phyloP scores from a whole-genome alignment of 2,113 vertebrate species.

The Zeus faber region DNA sequence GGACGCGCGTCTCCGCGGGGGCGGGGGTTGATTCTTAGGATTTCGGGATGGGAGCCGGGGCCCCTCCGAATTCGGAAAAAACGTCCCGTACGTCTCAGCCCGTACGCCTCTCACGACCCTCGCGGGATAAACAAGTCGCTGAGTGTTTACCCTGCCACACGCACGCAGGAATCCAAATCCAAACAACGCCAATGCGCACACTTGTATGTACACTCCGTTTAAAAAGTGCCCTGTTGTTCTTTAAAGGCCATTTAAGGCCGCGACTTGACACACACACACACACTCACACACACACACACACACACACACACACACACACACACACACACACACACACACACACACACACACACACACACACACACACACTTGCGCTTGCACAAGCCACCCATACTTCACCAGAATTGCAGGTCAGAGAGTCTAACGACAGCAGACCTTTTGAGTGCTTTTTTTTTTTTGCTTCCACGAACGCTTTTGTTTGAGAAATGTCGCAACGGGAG shows the following conservation, averaged over 20 bases:
- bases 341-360: neutral
- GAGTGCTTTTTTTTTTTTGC: conserved; percentile 35
- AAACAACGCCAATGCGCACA: neutral
- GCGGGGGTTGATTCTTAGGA: too few species aligned
- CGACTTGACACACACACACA: neutral
- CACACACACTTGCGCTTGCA: neutral
- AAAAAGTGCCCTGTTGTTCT: too few species aligned
- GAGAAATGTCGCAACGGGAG: conserved; percentile 20
- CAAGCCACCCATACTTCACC: too few species aligned
- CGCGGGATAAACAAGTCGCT: conserved; percentile 45
- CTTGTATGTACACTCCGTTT: too few species aligned
- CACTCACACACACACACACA: conserved; percentile 3
- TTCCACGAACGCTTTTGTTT: neutral
- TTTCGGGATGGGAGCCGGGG: too few species aligned
- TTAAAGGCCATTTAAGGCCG: too few species aligned
- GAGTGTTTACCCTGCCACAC: conserved; percentile 40
- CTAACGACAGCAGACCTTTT: conserved; percentile 20
- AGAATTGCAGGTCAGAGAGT: conserved; percentile 11
- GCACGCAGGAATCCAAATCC: neutral
- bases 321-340: neutral
- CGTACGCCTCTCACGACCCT: conserved; percentile 17
- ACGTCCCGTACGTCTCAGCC: too few species aligned
- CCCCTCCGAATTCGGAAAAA: neutral
- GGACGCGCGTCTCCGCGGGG: too few species aligned
- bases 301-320: conserved; percentile 21